Conservation (phyloP, 2,797 vertebrate genomes). For the Uromys caudimaculatus region DNA sequence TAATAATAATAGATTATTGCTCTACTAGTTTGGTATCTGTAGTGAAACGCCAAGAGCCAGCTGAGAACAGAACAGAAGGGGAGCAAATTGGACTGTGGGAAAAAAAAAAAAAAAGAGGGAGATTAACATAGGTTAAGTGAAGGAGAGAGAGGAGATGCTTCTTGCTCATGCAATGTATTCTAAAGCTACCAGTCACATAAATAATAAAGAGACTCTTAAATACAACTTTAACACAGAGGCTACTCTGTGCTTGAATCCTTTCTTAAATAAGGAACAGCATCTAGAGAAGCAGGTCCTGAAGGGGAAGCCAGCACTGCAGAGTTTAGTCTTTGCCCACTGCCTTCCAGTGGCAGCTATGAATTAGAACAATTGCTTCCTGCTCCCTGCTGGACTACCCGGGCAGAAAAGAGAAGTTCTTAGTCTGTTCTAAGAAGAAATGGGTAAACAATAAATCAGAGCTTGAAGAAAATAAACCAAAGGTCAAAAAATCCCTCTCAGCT, state of each 20-base stretch:
- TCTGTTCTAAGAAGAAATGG: constrained; percentile 7
- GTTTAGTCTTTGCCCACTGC: not conserved
- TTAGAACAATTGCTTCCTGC: not conserved
- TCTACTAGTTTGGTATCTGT: constrained; percentile 38
- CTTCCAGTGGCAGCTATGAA: not conserved
- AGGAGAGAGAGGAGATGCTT: accelerated
- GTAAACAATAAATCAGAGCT: not conserved
- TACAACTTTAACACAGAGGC: not conserved
- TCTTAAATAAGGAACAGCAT: not conserved
- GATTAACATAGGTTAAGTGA: constrained; percentile 57
- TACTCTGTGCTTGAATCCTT: not conserved
- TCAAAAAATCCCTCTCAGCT: not conserved
- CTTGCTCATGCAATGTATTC: not conserved
- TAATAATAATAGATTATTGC: constrained; percentile 73
- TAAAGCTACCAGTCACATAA: not conserved
- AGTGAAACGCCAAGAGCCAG: constrained; percentile 61
- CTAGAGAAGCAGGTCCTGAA: not conserved
- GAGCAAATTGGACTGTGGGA: constrained; percentile 15
- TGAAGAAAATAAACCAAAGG: constrained; percentile 8
- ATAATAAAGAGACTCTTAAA: not conserved
- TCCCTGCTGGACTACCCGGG: not conserved
- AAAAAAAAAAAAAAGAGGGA: constrained; percentile 61
- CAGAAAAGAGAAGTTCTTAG: constrained; percentile 13
- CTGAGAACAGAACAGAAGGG: constrained; percentile 63
- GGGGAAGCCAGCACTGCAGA: not conserved